A percentile compares a stretch with the other conserved stretches of the same genome.
Evolutionary conservation across 2,113 vertebrate genomes (phyloP).

Genomic region (Trachemys scripta): DNA sequence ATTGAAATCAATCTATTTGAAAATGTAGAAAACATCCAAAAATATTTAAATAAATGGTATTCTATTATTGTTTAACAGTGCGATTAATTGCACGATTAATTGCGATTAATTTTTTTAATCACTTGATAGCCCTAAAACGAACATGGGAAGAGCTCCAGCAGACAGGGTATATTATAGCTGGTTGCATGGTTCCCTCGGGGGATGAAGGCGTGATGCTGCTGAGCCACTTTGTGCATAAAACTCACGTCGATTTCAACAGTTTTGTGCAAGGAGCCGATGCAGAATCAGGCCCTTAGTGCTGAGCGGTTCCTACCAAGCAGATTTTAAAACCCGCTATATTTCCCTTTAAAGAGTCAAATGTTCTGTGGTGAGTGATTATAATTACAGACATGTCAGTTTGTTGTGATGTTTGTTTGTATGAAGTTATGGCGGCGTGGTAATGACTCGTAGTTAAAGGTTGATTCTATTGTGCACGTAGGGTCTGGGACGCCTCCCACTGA

Average conservation of each 20-base stretch:
- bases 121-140: background rate
- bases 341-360: background rate
- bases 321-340: background rate
- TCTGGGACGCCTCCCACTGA: fast-evolving
- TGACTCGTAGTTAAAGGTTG: fast-evolving
- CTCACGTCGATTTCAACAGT: background rate
- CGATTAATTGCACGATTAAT: too few relatives aligned
- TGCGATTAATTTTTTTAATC: too few relatives aligned
- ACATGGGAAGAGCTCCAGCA: background rate
- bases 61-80: too few relatives aligned
- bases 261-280: background rate
- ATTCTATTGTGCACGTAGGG: fast-evolving
- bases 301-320: fast-evolving
- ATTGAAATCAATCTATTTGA: too few relatives aligned
- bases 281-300: fast-evolving
- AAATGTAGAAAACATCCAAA: too few relatives aligned
- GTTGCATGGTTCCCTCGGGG: background rate
- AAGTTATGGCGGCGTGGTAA: fast-evolving
- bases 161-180: background rate
- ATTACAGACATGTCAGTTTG: background rate
- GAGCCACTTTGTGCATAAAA: fast-evolving
- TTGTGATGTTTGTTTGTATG: fast-evolving
- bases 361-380: background rate
- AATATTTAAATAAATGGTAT: too few relatives aligned
- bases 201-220: fast-evolving